Evolutionary conservation across 2,797 vertebrate species (phyloP).

Genomic region (Muscicapa comitata): DNA sequence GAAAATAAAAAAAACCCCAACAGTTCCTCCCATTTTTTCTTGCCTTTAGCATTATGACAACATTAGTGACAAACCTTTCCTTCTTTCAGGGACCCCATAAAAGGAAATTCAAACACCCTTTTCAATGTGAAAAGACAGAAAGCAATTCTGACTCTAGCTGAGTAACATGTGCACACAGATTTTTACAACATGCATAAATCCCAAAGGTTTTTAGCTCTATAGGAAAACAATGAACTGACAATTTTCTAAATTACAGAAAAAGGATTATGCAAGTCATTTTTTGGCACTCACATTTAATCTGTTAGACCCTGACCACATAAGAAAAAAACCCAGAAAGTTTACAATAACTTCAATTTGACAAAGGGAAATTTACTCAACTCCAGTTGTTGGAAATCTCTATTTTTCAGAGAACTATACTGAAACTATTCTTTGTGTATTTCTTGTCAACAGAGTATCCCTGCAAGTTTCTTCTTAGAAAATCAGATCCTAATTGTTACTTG

Average conservation of each 20-base stretch:
- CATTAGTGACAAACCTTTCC: neutral
- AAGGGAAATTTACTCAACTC: neutral
- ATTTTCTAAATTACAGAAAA: neutral
- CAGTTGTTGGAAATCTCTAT: neutral
- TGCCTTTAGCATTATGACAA: neutral
- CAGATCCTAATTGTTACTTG: neutral
- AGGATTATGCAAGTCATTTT: neutral
- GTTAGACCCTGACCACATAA: neutral
- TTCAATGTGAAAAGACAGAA: neutral
- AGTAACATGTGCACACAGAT: neutral
- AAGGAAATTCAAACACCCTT: neutral
- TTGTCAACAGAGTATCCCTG: neutral
- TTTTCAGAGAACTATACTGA: neutral
- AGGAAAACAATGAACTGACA: neutral
- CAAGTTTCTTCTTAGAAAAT: conserved; percentile 4
- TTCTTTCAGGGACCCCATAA: neutral
- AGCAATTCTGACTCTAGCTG: neutral
- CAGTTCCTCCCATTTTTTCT: neutral
- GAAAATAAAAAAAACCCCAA: neutral
- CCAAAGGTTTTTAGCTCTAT: neutral
- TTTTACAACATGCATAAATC: neutral
- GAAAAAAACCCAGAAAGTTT: neutral
- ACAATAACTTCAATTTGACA: neutral
- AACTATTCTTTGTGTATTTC: neutral
- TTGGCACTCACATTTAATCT: neutral